A percentile compares a stretch with the other conserved stretches of the same genome.
phyloP scores from a whole-genome alignment of 1,140 invertebrate genomes.

The Drosophila malerkotliana region DNA sequence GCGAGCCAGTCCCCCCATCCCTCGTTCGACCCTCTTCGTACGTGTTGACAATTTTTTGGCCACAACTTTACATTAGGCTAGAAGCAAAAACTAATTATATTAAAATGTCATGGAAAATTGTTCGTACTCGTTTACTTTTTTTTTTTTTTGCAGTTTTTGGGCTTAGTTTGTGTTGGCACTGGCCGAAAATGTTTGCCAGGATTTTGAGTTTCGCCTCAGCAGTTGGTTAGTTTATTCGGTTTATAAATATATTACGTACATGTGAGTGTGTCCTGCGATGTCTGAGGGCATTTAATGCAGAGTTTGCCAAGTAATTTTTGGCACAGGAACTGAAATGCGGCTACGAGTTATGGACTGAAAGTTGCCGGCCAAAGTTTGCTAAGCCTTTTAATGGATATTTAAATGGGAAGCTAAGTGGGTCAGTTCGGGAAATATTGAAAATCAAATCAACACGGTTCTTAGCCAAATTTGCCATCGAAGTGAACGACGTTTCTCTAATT shows the following conservation, averaged over 20 bases:
- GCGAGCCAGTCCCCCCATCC: conserved; percentile 18
- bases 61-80: conserved; percentile 77
- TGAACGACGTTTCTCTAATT: conserved; percentile 10
- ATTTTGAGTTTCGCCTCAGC: conserved; percentile 47
- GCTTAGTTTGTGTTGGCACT: conserved; percentile 35
- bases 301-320: conserved; percentile 71
- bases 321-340: conserved; percentile 35
- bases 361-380: conserved; percentile 26
- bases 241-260: conserved; percentile 15
- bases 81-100: conserved; percentile 80
- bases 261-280: conserved; percentile 8
- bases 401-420: conserved; percentile 37
- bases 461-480: conserved; percentile 2
- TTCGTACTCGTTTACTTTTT: conserved; percentile 18
- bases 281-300: conserved; percentile 56
- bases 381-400: conserved; percentile 39
- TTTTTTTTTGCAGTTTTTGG: background rate
- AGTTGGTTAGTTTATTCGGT: conserved; percentile 45
- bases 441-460: conserved; percentile 33
- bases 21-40: conserved; percentile 26
- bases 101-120: conserved; percentile 79
- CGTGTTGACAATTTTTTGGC: conserved; percentile 78
- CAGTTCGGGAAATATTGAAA: conserved; percentile 21
- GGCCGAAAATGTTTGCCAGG: conserved; percentile 62
- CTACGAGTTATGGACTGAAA: conserved; percentile 39